Percentiles rank a stretch among this genome's conserved stretches.
phyloP scores from a whole-genome alignment of 2,113 vertebrate species.

The Herpailurus yagouaroundi region DNA sequence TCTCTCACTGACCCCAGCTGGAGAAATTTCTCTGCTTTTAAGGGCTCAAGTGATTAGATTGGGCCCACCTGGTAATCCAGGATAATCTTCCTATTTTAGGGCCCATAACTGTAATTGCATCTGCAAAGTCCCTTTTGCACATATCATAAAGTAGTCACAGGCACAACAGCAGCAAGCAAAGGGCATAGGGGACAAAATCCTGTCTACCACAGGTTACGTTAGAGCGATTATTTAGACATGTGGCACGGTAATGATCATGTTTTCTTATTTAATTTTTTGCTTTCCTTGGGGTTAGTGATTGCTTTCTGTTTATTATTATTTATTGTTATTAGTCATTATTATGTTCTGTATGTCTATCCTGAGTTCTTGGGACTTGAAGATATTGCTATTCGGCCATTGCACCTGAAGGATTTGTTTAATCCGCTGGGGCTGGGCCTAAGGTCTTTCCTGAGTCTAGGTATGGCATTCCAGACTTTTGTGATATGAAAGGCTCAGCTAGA shows the following conservation, averaged over 20 bases:
- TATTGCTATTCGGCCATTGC: neutral
- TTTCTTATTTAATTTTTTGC: neutral
- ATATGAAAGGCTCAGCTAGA: neutral
- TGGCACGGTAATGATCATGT: rapidly evolving
- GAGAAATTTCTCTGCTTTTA: constrained; percentile 38
- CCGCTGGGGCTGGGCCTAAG: too few relatives aligned
- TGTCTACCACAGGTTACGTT: neutral
- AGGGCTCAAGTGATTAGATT: constrained; percentile 6
- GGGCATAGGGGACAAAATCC: neutral
- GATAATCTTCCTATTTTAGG: constrained; percentile 7
- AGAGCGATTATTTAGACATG: neutral
- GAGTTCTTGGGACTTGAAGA: neutral
- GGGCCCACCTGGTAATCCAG: neutral
- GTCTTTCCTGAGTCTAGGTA: neutral
- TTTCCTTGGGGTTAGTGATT: neutral
- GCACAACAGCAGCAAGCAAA: neutral
- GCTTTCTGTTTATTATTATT: too few relatives aligned
- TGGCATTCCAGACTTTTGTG: neutral
- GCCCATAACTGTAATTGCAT: neutral
- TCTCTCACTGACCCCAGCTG: neutral
- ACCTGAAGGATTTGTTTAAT: neutral
- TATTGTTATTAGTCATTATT: neutral
- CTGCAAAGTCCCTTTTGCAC: neutral
- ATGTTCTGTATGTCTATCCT: neutral
- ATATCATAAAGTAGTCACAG: neutral